A percentile compares a stretch with the other conserved stretches of the same genome.
Conservation (phyloP, 2,888 invertebrate species). For the Caradrina clavipalpis region DNA sequence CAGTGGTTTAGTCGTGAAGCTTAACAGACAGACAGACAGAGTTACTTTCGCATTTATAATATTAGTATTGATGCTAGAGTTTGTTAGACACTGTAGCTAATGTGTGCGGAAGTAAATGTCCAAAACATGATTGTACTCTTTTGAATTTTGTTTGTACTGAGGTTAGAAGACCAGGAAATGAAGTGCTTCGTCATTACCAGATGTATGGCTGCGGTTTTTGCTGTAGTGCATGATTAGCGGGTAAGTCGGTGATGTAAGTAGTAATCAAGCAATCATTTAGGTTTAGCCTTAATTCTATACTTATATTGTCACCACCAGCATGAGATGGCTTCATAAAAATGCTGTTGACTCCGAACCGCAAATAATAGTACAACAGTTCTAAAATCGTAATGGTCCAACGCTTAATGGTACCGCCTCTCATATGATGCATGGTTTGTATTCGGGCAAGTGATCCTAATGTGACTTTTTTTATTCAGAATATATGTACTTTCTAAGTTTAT, state of each 20-base stretch:
- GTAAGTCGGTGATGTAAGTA: conserved; percentile 8
- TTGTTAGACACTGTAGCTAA: conserved; percentile 38
- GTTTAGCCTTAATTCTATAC: not conserved
- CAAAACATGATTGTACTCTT: conserved; percentile 44
- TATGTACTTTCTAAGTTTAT: no score
- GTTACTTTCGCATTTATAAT: no score
- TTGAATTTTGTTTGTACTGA: conserved; percentile 31
- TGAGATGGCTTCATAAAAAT: not conserved
- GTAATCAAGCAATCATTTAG: conserved; percentile 7
- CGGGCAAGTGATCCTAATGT: no score
- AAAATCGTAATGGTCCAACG: no score
- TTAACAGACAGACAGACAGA: no score
- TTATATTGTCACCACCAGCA: conserved; percentile 3
- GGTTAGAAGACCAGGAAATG: conserved; percentile 39
- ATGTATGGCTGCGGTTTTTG: conserved; percentile 11
- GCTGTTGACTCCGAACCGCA: no score
- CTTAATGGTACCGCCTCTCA: no score
- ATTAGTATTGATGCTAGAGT: no score
- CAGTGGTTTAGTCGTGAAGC: no score
- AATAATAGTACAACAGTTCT: no score
- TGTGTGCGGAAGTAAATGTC: conserved; percentile 51
- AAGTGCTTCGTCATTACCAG: conserved; percentile 26
- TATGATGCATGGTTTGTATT: no score
- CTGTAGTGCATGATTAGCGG: conserved; percentile 14
- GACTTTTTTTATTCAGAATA: no score